Percentiles rank a stretch among this genome's conserved stretches.
phyloP scores from a whole-genome alignment of 2,888 invertebrate genomes.

The Sphecodes monilicornis region DNA sequence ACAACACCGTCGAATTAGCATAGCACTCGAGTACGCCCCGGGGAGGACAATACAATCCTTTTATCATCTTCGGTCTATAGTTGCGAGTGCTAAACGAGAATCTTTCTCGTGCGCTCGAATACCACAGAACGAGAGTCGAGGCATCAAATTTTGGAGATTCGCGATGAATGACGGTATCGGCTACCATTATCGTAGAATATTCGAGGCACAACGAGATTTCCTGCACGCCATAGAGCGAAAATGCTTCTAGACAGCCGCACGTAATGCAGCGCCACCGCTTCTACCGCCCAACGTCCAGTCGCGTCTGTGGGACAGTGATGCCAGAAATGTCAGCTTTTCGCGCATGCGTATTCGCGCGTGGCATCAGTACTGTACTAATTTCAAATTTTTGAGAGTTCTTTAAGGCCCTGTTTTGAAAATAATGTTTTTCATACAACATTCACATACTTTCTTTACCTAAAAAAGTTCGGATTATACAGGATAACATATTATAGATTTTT shows the following conservation, averaged over 20 bases:
- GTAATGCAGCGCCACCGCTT: not conserved
- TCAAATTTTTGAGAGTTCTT: too few relatives aligned
- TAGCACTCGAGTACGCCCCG: not conserved
- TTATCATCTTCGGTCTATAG: not conserved
- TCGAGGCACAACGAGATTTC: not conserved
- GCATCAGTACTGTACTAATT: too few relatives aligned
- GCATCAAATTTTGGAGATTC: not conserved
- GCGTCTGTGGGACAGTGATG: too few relatives aligned
- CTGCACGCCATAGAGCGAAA: not conserved
- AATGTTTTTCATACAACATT: too few relatives aligned
- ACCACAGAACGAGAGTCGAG: not conserved
- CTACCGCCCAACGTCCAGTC: not conserved
- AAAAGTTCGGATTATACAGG: too few relatives aligned
- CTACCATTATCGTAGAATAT: not conserved
- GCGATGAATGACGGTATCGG: not conserved
- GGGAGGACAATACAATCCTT: not conserved
- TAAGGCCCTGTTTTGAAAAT: too few relatives aligned
- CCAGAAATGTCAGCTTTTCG: too few relatives aligned
- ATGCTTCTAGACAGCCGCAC: not conserved
- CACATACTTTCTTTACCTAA: too few relatives aligned
- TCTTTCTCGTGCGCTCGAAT: not conserved
- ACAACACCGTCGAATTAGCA: constrained; percentile 6
- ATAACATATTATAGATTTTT: too few relatives aligned
- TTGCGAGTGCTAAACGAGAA: not conserved
- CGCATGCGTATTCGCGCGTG: too few relatives aligned